Conservation (phyloP, 1,140 invertebrate genomes). For the Camponotus floridanus region DNA sequence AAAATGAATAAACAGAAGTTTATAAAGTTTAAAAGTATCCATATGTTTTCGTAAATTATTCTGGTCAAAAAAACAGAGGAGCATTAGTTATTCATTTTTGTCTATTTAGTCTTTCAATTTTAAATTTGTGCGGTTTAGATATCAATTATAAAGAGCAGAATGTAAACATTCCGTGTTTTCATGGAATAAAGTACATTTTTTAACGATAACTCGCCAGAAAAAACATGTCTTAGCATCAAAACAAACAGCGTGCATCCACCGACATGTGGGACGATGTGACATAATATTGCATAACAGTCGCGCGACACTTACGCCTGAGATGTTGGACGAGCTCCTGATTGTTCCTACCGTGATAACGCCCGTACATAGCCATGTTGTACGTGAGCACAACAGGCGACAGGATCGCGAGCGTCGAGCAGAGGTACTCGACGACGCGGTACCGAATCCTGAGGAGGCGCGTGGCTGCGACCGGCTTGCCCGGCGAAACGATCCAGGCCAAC, state of each 20-base stretch:
- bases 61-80: too few species aligned
- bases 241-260: not conserved
- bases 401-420: slow-evolving; percentile 56
- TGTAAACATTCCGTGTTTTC: slow-evolving; percentile 10
- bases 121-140: not conserved
- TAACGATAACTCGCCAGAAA: not conserved
- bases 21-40: not conserved
- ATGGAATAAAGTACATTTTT: not conserved
- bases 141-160: slow-evolving; percentile 13
- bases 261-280: slow-evolving; percentile 24
- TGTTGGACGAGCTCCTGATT: slow-evolving; percentile 95
- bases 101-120: not conserved
- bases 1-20: not conserved
- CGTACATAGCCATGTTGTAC: slow-evolving; percentile 85
- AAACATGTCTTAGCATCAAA: slow-evolving; percentile 12
- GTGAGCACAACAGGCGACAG: slow-evolving; percentile 54
- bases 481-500: not conserved
- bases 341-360: slow-evolving; percentile 94
- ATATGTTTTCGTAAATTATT: not conserved
- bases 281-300: slow-evolving; percentile 46
- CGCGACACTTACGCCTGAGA: slow-evolving; percentile 90
- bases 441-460: slow-evolving; percentile 38
- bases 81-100: not conserved
- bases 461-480: not conserved
- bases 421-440: slow-evolving; percentile 15